Percentiles rank a stretch among this genome's conserved stretches.
phyloP scores from a whole-genome alignment of 2,797 vertebrate species.

The Trichosurus vulpecula region DNA sequence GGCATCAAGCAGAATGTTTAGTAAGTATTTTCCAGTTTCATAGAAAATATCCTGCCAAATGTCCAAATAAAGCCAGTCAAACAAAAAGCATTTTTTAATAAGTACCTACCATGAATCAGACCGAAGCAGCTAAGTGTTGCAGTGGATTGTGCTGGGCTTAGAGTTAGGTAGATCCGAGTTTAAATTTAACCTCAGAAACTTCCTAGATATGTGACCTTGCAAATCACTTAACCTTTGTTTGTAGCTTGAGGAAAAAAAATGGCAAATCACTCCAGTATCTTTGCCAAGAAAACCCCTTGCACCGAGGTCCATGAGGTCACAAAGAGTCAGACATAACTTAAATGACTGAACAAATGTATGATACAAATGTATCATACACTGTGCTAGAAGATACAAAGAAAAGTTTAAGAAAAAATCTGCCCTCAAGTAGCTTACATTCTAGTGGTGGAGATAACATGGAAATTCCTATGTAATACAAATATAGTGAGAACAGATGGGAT shows the following conservation, averaged over 20 bases:
- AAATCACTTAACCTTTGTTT: neutral
- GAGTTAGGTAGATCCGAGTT: neutral
- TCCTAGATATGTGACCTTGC: neutral
- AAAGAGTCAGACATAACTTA: neutral
- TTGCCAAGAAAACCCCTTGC: neutral
- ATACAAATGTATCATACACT: neutral
- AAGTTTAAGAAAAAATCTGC: neutral
- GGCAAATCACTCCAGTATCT: neutral
- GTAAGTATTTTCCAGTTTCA: neutral
- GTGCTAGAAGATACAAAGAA: neutral
- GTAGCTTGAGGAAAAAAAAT: neutral
- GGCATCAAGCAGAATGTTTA: neutral
- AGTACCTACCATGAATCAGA: neutral
- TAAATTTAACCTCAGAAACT: neutral
- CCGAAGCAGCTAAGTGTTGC: neutral
- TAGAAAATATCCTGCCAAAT: neutral
- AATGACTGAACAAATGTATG: neutral
- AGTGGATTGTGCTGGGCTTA: neutral
- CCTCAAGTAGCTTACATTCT: neutral
- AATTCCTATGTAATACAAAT: neutral
- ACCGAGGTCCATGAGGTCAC: neutral
- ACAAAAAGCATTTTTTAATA: neutral
- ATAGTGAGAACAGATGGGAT: neutral
- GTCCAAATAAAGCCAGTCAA: neutral
- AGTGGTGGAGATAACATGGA: neutral